Evolutionary conservation across 2,888 invertebrate genomes (phyloP), one percentile per base, ranked within the genome.

Genomic region (Chymomyza procnemis): DNA sequence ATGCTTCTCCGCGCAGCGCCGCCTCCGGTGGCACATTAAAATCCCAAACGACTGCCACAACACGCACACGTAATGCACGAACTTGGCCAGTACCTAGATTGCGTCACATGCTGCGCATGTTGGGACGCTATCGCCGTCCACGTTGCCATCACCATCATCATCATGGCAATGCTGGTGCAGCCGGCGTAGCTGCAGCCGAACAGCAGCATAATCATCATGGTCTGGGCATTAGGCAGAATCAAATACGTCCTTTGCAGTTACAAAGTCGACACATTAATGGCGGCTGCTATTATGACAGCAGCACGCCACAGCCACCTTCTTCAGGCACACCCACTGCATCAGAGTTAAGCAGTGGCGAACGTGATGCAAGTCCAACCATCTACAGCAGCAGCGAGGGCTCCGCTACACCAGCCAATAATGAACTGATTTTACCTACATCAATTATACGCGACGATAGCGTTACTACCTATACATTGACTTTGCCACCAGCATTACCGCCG

Each of bases 401-500:
- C 6, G 66, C 67, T 12, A 78, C 75, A 30, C 54, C 76, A 5
- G 61, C 67, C 14, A 66, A 73, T 9, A 80, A 84, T 64, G 88
- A 90, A 70, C 85, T 89, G 4, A 88, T 89, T 75, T 76, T 90
- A 73, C 90, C 90, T 64, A 90, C 90, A 16, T 90, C 90, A 34
- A 83, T 90, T 22, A 91, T 91, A 66, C 83, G 91, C 41, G 90
- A 90, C 60, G 89, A 90, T 57, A 82, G 84, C 19, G 86, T 88
- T 30, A 86, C 88, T 59, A 90, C 89, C 34, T 90, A 88, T 16
- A 86, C 85, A 9, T 71, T 85, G 57, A 89, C 81, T 16, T 64
- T 90, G 78, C 90, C 90, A 6, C 92, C 92, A 1, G 91, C 92
- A 2, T 73, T 92, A 67, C 92, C 92, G 46, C 92, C 92, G 16